Conservation (phyloP, 64 coral and sea anemone species). For the Orbicella faveolata region DNA sequence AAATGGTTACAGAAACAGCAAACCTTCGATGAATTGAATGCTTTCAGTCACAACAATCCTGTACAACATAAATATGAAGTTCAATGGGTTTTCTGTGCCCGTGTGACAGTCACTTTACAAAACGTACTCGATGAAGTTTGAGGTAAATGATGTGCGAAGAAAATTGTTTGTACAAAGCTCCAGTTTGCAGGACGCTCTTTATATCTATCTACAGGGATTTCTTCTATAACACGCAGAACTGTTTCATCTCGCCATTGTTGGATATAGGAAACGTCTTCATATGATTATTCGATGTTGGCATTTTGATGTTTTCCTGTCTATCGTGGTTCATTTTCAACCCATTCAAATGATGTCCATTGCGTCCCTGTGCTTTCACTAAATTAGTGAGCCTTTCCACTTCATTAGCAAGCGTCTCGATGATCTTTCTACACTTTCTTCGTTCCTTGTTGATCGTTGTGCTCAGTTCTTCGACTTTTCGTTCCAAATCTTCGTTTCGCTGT, state of each 20-base stretch:
- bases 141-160: not conserved
- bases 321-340: slow-evolving; percentile 25
- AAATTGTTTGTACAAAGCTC: slow-evolving; percentile 1
- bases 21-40: too few relatives aligned
- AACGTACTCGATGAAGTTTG: too few relatives aligned
- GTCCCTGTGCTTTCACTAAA: slow-evolving; percentile 32
- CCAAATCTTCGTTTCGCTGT: slow-evolving; percentile 43
- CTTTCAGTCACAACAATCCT: too few relatives aligned
- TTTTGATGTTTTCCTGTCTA: slow-evolving; percentile 23
- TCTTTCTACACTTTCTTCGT: slow-evolving; percentile 40
- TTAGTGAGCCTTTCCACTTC: slow-evolving; percentile 67
- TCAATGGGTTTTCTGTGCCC: not conserved
- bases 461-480: slow-evolving; percentile 44
- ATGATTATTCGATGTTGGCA: slow-evolving; percentile 14
- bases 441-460: slow-evolving; percentile 39
- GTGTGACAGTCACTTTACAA: not conserved
- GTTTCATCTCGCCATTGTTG: slow-evolving; percentile 8
- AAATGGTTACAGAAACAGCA: too few relatives aligned
- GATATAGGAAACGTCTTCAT: slow-evolving; percentile 31
- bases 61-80: not conserved
- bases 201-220: not conserved
- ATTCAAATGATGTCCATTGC: slow-evolving; percentile 32
- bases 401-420: slow-evolving; percentile 48
- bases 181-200: not conserved
- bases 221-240: slow-evolving; percentile 30